Percentiles rank a stretch among this genome's conserved stretches.
Evolutionary conservation across 1,140 invertebrate genomes (phyloP).

Genomic region (Berghia stephanieae): DNA sequence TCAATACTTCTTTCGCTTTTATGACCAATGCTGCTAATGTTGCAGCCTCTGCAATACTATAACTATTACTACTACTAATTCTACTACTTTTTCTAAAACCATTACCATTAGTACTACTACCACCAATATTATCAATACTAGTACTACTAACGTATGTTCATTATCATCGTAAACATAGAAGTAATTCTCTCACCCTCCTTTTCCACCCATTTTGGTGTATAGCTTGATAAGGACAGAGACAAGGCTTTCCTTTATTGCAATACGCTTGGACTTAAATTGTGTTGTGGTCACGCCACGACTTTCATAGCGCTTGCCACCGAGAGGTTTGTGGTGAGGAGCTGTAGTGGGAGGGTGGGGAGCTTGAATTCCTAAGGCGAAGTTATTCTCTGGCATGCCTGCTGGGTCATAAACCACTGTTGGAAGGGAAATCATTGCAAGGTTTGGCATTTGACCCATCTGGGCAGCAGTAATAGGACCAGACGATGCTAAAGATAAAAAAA

Average conservation of each 20-base stretch:
- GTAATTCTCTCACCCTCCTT: slow-evolving; percentile 73
- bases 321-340: slow-evolving; percentile 1
- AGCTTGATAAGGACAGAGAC: slow-evolving; percentile 89
- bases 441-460: slow-evolving; percentile 49
- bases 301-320: slow-evolving; percentile 44
- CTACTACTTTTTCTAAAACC: too few relatives aligned
- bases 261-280: slow-evolving; percentile 32
- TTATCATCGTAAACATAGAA: too few relatives aligned
- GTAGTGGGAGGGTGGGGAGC: slow-evolving; percentile 15
- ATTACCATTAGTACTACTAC: too few relatives aligned
- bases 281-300: slow-evolving; percentile 49
- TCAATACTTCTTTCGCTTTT: too few relatives aligned
- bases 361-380: background rate
- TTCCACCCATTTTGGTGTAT: slow-evolving; percentile 88
- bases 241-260: slow-evolving; percentile 83
- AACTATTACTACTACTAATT: too few relatives aligned
- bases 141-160: too few relatives aligned
- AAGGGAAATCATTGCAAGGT: slow-evolving; percentile 33
- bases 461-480: slow-evolving; percentile 58
- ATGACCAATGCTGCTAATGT: too few relatives aligned
- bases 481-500: slow-evolving; percentile 39
- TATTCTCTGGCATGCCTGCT: background rate
- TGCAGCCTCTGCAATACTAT: too few relatives aligned
- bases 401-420: slow-evolving; percentile 8
- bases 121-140: too few relatives aligned